Evolutionary conservation across 2,797 vertebrate species (phyloP).

Genomic region (Oreochromis grahami): DNA sequence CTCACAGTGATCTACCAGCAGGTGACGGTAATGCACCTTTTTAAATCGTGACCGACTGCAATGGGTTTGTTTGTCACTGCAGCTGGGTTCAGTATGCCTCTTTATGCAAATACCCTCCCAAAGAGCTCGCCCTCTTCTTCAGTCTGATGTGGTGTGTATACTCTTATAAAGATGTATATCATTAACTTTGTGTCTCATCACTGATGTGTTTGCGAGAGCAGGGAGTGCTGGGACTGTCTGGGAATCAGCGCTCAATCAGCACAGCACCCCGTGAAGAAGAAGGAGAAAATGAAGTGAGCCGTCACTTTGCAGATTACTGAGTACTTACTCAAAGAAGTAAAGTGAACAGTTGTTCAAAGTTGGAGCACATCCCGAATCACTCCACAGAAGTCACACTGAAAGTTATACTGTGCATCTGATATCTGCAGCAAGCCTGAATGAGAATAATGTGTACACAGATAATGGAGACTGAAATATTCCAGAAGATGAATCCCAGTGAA

Average conservation of each 20-base stretch:
- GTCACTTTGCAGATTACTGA: neutral
- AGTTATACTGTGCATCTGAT: neutral
- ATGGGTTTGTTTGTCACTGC: neutral
- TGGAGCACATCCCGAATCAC: neutral
- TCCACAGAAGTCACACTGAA: neutral
- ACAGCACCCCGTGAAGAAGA: neutral
- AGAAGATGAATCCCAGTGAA: neutral
- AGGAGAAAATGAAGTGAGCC: neutral
- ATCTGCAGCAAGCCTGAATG: neutral
- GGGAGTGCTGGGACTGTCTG: neutral
- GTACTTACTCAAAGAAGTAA: neutral
- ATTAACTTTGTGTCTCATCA: neutral
- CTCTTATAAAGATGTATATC: neutral
- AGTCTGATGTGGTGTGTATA: neutral
- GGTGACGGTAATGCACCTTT: slow-evolving; percentile 9
- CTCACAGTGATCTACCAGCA: slow-evolving; percentile 23
- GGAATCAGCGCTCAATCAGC: neutral
- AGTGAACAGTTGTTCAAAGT: neutral
- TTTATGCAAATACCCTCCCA: neutral
- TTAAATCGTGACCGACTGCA: neutral
- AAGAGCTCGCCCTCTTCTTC: neutral
- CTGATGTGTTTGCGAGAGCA: neutral
- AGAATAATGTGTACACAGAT: neutral
- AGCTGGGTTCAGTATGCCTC: neutral
- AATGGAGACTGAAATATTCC: neutral